Base-by-base conservation (phyloP, 2,888 invertebrate species). In the Gibbula magus region DNA sequence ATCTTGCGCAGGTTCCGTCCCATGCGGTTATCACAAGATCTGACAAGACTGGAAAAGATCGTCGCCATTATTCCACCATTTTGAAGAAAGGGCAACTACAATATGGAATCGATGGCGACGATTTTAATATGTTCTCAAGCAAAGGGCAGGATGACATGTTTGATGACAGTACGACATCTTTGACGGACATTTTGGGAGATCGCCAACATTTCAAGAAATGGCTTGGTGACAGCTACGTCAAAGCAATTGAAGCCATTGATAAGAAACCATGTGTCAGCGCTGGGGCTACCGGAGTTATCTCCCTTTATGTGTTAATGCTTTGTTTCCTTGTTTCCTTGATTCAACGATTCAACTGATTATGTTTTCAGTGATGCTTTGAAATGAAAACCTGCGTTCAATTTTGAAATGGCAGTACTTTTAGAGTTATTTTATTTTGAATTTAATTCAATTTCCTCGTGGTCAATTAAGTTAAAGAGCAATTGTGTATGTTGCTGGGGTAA, bases 121-220 rank as follows among this genome's bases (percentile, higher is more conserved):
- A 88, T 35, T 98, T 98, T 93, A 96, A 96, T 90, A 97, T 99
- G 97, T 98, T 98, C 93, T 95, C 95, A 82, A 97, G 97, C 0
- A 97, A 97, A 0, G 96, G 95, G 93, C 95, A 96, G 54, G 98
- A 99, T 93, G 94, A 98, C 22, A 97, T 99, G 85, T 99, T 99
- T 93, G 97, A 97, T 94, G 98, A 99, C 92, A 96, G 97, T 0
- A 96, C 98, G 0, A 96, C 97, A 32, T 96, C 97, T 84, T 94
- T 99, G 20, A 94, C 95, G 85, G 94, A 96, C 0, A 94, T 98
- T 35, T 94, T 95, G 0, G 94, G 94, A 75, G 94, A 94, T 32
- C 79, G 82, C 3, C 86, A 88, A 76, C 79, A 81, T 53, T 89
- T 88, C 79, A 22, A 81, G 22, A 70, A 80, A 22, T 89, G 82